phyloP scores from a whole-genome alignment of 2,888 invertebrate species.

The Patella caerulea region DNA sequence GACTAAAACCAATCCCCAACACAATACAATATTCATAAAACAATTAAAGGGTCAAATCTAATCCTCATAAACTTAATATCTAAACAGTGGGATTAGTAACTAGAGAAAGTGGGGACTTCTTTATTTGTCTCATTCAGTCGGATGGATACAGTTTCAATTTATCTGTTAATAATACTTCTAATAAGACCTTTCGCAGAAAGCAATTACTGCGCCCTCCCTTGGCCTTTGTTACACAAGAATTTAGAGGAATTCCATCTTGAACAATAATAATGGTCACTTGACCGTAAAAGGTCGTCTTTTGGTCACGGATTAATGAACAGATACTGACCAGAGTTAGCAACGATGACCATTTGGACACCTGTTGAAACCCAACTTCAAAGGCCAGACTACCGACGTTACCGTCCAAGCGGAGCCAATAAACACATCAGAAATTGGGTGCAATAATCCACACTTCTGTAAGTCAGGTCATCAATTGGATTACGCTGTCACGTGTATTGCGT shows the following conservation, averaged over 20 bases:
- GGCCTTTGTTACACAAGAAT: neutral
- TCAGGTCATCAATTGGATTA: no score
- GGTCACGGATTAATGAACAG: neutral
- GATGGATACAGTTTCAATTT: neutral
- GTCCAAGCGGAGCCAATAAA: no score
- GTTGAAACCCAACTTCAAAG: neutral
- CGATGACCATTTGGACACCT: neutral
- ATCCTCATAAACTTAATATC: no score
- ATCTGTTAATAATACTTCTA: neutral
- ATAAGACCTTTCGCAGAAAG: neutral
- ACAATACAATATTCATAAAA: no score
- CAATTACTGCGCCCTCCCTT: constrained; percentile 1
- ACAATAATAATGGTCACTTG: constrained; percentile 1
- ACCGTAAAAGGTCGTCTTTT: neutral
- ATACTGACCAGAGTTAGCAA: neutral
- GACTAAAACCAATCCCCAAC: no score
- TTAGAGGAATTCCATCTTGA: neutral
- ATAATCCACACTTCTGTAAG: no score
- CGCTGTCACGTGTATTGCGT: no score
- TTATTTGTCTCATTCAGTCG: no score
- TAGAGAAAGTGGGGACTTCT: no score
- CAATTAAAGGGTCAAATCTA: no score
- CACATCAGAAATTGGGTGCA: no score
- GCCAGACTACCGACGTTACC: neutral
- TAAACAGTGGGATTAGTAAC: no score